Percentiles rank a stretch among this genome's conserved stretches.
Evolutionary conservation across 2,797 vertebrate species (phyloP).

Genomic region (Xiphorhynchus erythropygius): DNA sequence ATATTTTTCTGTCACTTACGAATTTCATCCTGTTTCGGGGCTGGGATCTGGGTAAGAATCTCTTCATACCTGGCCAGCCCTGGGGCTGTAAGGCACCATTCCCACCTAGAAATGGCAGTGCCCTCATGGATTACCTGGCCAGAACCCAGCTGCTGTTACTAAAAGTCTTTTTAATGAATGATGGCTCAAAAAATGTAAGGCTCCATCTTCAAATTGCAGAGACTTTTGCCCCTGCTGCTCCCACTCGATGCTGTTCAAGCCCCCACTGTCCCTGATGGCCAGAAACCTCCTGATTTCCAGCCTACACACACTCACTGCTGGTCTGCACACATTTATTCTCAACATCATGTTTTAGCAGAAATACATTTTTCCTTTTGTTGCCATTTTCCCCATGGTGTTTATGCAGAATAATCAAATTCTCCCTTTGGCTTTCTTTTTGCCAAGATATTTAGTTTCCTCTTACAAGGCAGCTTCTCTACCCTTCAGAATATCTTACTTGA

Average conservation of each 20-base stretch:
- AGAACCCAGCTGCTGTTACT: background rate
- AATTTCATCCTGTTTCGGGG: background rate
- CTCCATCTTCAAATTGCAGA: background rate
- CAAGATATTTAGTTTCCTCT: background rate
- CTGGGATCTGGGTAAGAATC: background rate
- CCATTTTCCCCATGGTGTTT: conserved; percentile 30
- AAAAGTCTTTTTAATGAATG: background rate
- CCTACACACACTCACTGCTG: background rate
- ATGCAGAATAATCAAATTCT: conserved; percentile 37
- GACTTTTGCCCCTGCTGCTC: conserved; percentile 20
- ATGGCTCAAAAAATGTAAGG: background rate
- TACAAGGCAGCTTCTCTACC: background rate
- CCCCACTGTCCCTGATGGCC: background rate
- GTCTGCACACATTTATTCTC: background rate
- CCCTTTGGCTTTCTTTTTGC: background rate
- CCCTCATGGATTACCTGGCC: background rate
- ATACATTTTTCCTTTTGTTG: conserved; percentile 27
- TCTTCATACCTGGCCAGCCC: background rate
- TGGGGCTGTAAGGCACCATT: background rate
- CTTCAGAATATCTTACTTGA: background rate
- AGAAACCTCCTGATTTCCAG: conserved; percentile 25
- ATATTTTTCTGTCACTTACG: accelerated
- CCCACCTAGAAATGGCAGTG: background rate
- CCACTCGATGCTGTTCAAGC: background rate
- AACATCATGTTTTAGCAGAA: conserved; percentile 30